A percentile compares a stretch with the other conserved stretches of the same genome.
phyloP scores from a whole-genome alignment of 2,113 vertebrate genomes.

The Centropristis striata region DNA sequence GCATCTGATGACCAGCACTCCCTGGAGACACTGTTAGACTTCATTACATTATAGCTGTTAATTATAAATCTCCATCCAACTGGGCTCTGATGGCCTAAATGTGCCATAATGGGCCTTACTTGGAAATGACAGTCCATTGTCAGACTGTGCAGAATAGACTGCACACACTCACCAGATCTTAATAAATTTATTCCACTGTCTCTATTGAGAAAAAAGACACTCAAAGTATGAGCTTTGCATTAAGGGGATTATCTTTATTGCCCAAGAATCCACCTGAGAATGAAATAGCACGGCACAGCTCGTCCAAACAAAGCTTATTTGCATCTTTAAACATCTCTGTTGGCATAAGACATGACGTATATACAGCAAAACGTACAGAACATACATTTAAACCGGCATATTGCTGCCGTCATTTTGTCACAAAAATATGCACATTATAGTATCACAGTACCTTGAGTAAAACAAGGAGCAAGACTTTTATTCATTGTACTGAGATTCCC shows the following conservation, averaged over 20 bases:
- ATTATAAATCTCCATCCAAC: constrained; percentile 78
- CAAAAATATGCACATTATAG: constrained; percentile 93
- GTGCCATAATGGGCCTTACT: constrained; percentile 54
- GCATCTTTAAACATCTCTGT: constrained; percentile 92
- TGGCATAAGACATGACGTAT: constrained; percentile 92
- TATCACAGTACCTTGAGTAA: constrained; percentile 88
- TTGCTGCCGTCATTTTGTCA: constrained; percentile 91
- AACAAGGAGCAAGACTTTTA: constrained; percentile 85
- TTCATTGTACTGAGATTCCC: constrained; percentile 80
- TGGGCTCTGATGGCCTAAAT: constrained; percentile 62
- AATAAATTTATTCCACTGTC: constrained; percentile 55
- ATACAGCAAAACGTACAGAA: constrained; percentile 93
- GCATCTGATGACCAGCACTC: constrained; percentile 66
- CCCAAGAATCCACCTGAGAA: constrained; percentile 99
- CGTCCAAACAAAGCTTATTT: constrained; percentile 92
- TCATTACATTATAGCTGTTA: constrained; percentile 71
- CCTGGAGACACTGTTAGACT: constrained; percentile 60
- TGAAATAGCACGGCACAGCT: constrained; percentile 93
- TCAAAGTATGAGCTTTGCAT: constrained; percentile 83
- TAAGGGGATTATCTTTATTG: constrained; percentile 96
- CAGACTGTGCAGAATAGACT: constrained; percentile 27
- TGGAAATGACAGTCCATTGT: constrained; percentile 60
- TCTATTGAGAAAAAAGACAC: constrained; percentile 58
- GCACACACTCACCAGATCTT: constrained; percentile 37
- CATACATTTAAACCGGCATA: constrained; percentile 92